Conservation (phyloP, 2,888 invertebrate genomes). For the Lysandra bellargus region DNA sequence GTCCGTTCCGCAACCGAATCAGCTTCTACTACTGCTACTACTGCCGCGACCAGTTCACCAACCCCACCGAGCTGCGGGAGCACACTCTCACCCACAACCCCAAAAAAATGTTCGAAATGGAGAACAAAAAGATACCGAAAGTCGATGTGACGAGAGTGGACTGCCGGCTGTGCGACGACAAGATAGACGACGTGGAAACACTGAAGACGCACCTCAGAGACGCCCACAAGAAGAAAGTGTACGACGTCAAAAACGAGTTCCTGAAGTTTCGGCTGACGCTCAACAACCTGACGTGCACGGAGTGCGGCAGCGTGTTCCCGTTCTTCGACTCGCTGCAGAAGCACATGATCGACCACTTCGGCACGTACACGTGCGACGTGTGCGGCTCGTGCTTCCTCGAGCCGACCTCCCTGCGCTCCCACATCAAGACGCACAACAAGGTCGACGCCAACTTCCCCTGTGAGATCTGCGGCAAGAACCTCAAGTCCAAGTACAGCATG, state of each 20-base stretch:
- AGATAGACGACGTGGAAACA: slow-evolving; percentile 57
- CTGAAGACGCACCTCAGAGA: slow-evolving; percentile 58
- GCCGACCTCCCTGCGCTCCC: slow-evolving; percentile 66
- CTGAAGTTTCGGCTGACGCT: slow-evolving; percentile 61
- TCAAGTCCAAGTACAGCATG: slow-evolving; percentile 66
- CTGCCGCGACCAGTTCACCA: slow-evolving; percentile 67
- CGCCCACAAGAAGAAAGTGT: slow-evolving; percentile 51
- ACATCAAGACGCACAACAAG: slow-evolving; percentile 66
- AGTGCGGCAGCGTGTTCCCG: slow-evolving; percentile 60
- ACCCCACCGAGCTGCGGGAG: slow-evolving; percentile 61
- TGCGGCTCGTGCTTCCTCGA: slow-evolving; percentile 74
- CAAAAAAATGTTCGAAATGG: slow-evolving; percentile 52
- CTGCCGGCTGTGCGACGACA: slow-evolving; percentile 61
- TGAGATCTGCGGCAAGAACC: slow-evolving; percentile 68
- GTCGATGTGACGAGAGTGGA: slow-evolving; percentile 69
- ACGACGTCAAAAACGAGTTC: slow-evolving; percentile 61
- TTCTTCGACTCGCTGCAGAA: slow-evolving; percentile 66
- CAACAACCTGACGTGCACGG: slow-evolving; percentile 61
- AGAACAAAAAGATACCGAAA: slow-evolving; percentile 67
- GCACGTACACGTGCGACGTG: slow-evolving; percentile 64
- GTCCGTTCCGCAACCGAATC: slow-evolving; percentile 65
- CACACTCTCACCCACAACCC: slow-evolving; percentile 67
- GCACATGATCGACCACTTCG: slow-evolving; percentile 69
- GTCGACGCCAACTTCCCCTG: slow-evolving; percentile 74
- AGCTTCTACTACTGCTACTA: slow-evolving; percentile 72